These are phyloP conservation scores for Danionella dracula DNA, from an alignment of 2,797 vertebrate species.

Conservation along the genomic window DNA sequence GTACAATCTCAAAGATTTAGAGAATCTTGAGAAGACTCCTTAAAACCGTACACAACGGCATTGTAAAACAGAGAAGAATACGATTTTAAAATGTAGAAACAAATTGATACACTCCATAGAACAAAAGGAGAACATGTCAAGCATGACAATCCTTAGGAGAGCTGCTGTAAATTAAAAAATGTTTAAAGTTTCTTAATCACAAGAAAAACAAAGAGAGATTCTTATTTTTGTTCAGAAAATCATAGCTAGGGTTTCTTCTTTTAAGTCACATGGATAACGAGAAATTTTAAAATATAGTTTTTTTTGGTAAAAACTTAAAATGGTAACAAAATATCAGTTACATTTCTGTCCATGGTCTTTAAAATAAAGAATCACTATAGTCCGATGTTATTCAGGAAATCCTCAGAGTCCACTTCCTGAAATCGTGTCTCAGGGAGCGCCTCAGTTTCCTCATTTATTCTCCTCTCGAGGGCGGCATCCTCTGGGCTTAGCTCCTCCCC, in stretches of 20 bases:
- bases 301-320: too few species aligned
- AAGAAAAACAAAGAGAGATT: too few species aligned
- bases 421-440: neutral
- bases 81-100: neutral
- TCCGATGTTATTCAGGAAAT: constrained; percentile 76
- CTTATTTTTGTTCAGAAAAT: too few species aligned
- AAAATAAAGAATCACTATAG: constrained; percentile 56
- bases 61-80: neutral
- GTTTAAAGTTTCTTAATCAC: too few species aligned
- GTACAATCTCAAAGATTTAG: constrained; percentile 12
- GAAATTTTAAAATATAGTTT: too few species aligned
- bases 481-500: constrained; percentile 71
- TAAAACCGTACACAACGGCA: neutral
- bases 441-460: constrained; percentile 49
- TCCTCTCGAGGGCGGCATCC: constrained; percentile 70
- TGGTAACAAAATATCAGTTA: neutral
- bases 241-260: too few species aligned
- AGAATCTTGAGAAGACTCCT: neutral
- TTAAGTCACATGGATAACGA: too few species aligned
- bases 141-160: neutral
- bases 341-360: neutral
- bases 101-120: neutral
- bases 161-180: neutral
- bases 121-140: neutral
- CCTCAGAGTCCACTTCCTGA: constrained; percentile 60